Evolutionary conservation across 2,797 vertebrate genomes (phyloP).

Genomic region (Ptychobarbus kaznakovi): DNA sequence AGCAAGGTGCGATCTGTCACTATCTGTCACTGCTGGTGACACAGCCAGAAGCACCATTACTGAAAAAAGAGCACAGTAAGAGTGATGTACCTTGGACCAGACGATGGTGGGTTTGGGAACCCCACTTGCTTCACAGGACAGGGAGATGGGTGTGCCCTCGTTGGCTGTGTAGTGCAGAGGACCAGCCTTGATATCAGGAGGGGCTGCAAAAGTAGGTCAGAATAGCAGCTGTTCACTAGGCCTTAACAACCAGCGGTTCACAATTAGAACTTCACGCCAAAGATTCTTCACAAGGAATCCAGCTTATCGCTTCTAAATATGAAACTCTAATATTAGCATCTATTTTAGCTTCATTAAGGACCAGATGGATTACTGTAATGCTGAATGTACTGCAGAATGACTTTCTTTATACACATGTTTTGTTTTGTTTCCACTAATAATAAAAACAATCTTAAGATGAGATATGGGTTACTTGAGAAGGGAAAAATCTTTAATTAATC

Average conservation of each 20-base stretch:
- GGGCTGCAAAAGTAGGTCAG: slow-evolving; percentile 77
- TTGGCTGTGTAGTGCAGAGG: slow-evolving; percentile 82
- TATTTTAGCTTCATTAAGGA: slow-evolving; percentile 23
- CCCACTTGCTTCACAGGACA: slow-evolving; percentile 82
- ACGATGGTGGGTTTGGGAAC: slow-evolving; percentile 82
- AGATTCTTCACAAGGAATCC: slow-evolving; percentile 37
- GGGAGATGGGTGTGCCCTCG: slow-evolving; percentile 79
- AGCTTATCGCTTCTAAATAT: slow-evolving; percentile 45
- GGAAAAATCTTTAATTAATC: neutral
- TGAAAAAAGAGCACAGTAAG: slow-evolving; percentile 22
- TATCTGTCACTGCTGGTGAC: slow-evolving; percentile 49
- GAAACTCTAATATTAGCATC: slow-evolving; percentile 24
- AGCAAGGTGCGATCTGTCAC: slow-evolving; percentile 40
- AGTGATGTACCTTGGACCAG: slow-evolving; percentile 88
- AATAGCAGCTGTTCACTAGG: slow-evolving; percentile 53
- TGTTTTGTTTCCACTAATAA: neutral
- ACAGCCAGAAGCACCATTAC: slow-evolving; percentile 54
- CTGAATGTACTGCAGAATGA: neutral
- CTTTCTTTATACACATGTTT: neutral
- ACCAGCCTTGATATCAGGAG: slow-evolving; percentile 85
- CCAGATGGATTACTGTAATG: neutral
- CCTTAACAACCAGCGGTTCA: slow-evolving; percentile 50
- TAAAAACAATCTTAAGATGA: neutral
- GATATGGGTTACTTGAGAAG: neutral
- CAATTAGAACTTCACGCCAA: slow-evolving; percentile 41